These are phyloP conservation scores for Eupeodes latifasciatus DNA, from an alignment of 2,888 invertebrate species.

Conservation along the genomic window DNA sequence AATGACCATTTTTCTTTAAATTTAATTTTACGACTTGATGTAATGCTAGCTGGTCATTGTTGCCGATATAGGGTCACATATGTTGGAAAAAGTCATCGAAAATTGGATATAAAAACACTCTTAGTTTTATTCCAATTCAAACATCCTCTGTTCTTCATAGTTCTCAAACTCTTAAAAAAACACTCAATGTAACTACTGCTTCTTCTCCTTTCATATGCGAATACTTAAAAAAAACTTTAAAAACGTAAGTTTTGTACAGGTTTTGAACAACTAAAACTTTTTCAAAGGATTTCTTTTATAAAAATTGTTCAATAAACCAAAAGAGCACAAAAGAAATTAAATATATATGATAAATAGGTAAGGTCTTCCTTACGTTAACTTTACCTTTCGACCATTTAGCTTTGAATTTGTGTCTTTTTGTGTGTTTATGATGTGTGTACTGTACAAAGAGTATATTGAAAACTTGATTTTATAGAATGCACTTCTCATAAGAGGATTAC, in stretches of 20 bases:
- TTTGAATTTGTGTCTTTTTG: neutral
- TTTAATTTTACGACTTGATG: too few species aligned
- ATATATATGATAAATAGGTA: neutral
- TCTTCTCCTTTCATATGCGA: too few species aligned
- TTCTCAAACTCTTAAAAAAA: too few species aligned
- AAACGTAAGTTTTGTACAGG: neutral
- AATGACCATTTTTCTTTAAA: too few species aligned
- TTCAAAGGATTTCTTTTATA: slow-evolving; percentile 9
- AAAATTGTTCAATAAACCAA: slow-evolving; percentile 29
- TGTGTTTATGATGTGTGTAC: neutral
- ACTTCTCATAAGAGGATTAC: slow-evolving; percentile 42
- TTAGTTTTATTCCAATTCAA: too few species aligned
- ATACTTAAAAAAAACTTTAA: neutral
- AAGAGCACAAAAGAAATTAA: slow-evolving; percentile 2
- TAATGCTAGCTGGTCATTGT: too few species aligned
- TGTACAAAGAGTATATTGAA: neutral
- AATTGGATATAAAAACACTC: too few species aligned
- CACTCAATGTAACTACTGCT: too few species aligned
- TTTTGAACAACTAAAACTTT: neutral
- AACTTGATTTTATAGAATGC: neutral
- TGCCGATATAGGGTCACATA: too few species aligned
- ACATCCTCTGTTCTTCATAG: too few species aligned
- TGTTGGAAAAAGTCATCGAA: too few species aligned
- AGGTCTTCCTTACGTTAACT: neutral
- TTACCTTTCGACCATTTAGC: neutral